Evolutionary conservation across 1,140 invertebrate genomes (phyloP), one percentile per base, ranked within the genome.

Genomic region (Rhizoglyphus robini): DNA sequence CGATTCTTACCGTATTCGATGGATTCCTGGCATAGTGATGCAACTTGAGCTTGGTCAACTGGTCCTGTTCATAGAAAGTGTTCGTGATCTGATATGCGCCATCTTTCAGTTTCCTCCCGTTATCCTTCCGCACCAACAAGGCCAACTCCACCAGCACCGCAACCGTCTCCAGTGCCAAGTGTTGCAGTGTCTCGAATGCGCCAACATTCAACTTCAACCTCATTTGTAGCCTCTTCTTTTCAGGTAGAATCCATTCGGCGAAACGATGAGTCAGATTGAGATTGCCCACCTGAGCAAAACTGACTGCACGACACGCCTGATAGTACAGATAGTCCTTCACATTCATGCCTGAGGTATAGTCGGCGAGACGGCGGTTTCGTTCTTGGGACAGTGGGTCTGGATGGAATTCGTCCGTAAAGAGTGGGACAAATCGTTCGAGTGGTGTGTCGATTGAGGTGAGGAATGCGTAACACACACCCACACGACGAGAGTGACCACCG

Each of bases 111-210:
- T n/a, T n/a, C n/a, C n/a, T n/a, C n/a, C n/a, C n/a, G 18, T 46
- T 15, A 46, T 84, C 82, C 68, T 81, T 79, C 63, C 82, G 77
- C 0, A 84, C 80, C 58, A 84, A 68, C 27, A 84, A 74, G n/a
- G 81, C 77, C 36, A 84, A 73, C 73, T 85, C 83, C 63, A 84
- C 76, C 65, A 77, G 69, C 73, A 75, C 66, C 13, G 70, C 67
- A 4, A 85, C 80, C 5, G 81, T 83, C 75, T 85, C 84, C 71
- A 83, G 83, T 0, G 83, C 82, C n/a, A 85, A 73, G 71, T 84
- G 84, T 60, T 80, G 77, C 51, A 84, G 71, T 49, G 84, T 76
- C 58, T 79, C 79, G 46, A 81, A 73, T 2, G 78, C 79, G 18
- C 36, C 36, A 11, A 41, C 18, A 18, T 41, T 41, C 36, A 41